phyloP scores from a whole-genome alignment of 2,113 vertebrate genomes.

The Hippocampus abdominalis region DNA sequence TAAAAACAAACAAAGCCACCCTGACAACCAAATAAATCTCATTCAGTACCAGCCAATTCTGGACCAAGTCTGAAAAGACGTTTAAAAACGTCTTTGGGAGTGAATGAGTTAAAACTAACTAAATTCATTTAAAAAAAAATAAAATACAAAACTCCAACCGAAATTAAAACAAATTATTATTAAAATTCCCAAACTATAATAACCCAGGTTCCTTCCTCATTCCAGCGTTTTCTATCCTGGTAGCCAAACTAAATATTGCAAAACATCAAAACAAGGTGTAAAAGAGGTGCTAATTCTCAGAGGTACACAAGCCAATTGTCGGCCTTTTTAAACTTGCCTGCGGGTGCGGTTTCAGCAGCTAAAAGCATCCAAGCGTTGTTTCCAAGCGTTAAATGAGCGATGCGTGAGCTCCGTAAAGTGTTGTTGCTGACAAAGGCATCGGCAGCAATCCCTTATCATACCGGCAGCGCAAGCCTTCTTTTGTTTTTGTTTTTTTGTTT shows the following conservation, averaged over 20 bases:
- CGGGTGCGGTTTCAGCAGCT: background rate
- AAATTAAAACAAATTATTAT: too few species aligned
- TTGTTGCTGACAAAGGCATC: background rate
- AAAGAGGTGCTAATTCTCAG: slow-evolving; percentile 2
- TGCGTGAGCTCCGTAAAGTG: background rate
- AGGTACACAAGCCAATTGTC: background rate
- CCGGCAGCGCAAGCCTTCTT: background rate
- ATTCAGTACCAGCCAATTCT: too few species aligned
- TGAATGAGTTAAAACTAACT: too few species aligned
- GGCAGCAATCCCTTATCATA: background rate
- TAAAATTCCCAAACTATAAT: too few species aligned
- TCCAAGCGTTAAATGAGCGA: background rate
- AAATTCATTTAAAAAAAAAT: too few species aligned
- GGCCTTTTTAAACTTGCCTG: background rate
- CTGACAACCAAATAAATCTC: too few species aligned
- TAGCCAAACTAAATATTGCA: background rate
- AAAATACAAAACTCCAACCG: too few species aligned
- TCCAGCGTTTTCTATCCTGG: background rate
- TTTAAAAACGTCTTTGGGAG: too few species aligned
- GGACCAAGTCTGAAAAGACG: too few species aligned
- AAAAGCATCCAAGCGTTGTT: background rate
- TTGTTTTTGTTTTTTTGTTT: background rate
- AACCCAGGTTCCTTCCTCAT: background rate
- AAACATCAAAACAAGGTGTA: background rate
- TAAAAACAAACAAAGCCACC: too few species aligned